Conservation (phyloP, 2,797 vertebrate genomes). For the Propithecus perrieri region DNA sequence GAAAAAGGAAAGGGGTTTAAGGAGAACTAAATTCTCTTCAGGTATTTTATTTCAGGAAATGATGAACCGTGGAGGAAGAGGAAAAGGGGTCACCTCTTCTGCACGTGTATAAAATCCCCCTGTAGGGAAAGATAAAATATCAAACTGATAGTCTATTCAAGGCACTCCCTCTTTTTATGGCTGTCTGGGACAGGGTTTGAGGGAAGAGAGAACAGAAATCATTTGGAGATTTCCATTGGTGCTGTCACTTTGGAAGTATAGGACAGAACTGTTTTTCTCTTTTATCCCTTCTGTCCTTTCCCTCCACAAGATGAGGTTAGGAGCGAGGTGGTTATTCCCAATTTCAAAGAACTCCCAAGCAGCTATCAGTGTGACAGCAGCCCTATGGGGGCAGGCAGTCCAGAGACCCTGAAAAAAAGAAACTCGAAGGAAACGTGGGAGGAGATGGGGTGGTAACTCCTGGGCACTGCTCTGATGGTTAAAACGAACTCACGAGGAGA, state of each 20-base stretch:
- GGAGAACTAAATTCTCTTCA: not conserved
- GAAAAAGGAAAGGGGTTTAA: not conserved
- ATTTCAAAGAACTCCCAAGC: not conserved
- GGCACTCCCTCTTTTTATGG: not conserved
- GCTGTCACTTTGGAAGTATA: not conserved
- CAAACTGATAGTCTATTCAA: not conserved
- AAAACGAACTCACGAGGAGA: not conserved
- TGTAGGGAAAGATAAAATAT: not conserved
- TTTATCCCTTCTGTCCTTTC: not conserved
- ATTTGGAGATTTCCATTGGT: not conserved
- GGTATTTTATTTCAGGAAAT: not conserved
- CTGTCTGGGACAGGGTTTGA: not conserved
- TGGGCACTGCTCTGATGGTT: not conserved
- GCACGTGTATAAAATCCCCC: not conserved
- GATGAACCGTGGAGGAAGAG: not conserved
- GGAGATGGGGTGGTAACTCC: not conserved
- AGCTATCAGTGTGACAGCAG: not conserved
- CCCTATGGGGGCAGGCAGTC: accelerated
- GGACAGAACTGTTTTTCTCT: not conserved
- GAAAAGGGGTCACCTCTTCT: not conserved
- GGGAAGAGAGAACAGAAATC: not conserved
- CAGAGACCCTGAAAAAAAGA: not conserved
- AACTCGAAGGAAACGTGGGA: not conserved
- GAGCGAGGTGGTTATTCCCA: not conserved
- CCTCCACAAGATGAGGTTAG: not conserved